Evolutionary conservation across 2,797 vertebrate species (phyloP), one percentile per base, ranked within the genome.

Genomic region (Tenualosa ilisha): DNA sequence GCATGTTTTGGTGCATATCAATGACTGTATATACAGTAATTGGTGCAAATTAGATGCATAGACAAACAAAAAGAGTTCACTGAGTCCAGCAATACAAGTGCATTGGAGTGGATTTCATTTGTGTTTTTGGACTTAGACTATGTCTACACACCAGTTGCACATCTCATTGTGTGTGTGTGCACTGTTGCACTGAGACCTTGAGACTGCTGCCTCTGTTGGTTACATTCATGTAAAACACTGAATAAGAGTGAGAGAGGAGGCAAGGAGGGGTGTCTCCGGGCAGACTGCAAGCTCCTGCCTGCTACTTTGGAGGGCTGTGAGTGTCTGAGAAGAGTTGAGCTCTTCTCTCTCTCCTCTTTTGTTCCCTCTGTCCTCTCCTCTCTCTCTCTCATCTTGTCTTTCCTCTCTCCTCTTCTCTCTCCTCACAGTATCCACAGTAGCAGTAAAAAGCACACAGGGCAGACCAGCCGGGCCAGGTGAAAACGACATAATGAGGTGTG

Each of bases 201-300:
- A 26, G n/a, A 63, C 63, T 24, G 63, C 63, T 11, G 63, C 63
- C 63, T 65, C 8, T 65, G 63, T 65, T 65, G n/a, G 31, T 65
- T 26, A 12, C 63, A 11, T 65, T 65, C 63, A 26, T 65, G 63
- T 65, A 65, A 65, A 17, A 72, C 65, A 72, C n/a, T 37, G 26
- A 72, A 15, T 72, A 13, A 37, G 1, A 15, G 65, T 72, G 65
- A 31, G 63, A 68, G 63, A 2, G 63, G 26, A 31, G 13, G 65
- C 4, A 0, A 90, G 92, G 85, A 84, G 56, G 82, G 54, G 86
- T 82, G 82, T 84, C 85, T 40, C 83, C 56, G 87, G 84, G 31
- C 83, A 81, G 9, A 26, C 81, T 88, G 87, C 86, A 88, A 89
- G 81, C 87, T 17, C 31, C 11, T 13, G 11, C 46, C 50, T 81